A percentile compares a stretch with the other conserved stretches of the same genome.
Evolutionary conservation across 2,888 invertebrate genomes (phyloP).

Genomic region (Neuroscelio doddi): DNA sequence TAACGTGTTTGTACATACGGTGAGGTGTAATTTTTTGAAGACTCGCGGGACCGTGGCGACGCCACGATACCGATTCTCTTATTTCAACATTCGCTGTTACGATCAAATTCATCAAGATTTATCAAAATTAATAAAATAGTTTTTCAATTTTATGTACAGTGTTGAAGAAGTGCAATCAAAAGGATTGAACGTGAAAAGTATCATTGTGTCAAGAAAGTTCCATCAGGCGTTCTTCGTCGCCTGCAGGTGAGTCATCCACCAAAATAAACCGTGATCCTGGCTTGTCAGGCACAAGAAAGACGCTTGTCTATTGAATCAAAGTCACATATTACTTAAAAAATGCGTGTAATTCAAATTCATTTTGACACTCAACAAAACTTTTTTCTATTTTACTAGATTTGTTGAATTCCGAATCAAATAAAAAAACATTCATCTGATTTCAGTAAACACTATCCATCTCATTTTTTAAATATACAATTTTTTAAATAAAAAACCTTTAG

Average conservation of each 20-base stretch:
- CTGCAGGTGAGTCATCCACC: slow-evolving; percentile 49
- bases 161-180: background rate
- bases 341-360: background rate
- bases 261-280: slow-evolving; percentile 32
- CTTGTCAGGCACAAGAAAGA: slow-evolving; percentile 4
- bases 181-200: background rate
- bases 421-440: too few species aligned
- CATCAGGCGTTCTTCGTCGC: slow-evolving; percentile 19
- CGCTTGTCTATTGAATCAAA: background rate
- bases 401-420: too few species aligned
- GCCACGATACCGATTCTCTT: too few species aligned
- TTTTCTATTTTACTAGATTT: too few species aligned
- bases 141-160: background rate
- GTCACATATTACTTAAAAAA: background rate
- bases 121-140: too few species aligned
- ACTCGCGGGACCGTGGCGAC: too few species aligned
- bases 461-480: too few species aligned
- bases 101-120: too few species aligned
- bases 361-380: too few species aligned
- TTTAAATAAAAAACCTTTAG: too few species aligned
- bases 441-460: too few species aligned
- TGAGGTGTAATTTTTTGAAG: background rate
- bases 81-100: too few species aligned
- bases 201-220: background rate
- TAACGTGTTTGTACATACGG: background rate